Conservation (phyloP, 2,797 vertebrate genomes). For the Clarias fuscus region DNA sequence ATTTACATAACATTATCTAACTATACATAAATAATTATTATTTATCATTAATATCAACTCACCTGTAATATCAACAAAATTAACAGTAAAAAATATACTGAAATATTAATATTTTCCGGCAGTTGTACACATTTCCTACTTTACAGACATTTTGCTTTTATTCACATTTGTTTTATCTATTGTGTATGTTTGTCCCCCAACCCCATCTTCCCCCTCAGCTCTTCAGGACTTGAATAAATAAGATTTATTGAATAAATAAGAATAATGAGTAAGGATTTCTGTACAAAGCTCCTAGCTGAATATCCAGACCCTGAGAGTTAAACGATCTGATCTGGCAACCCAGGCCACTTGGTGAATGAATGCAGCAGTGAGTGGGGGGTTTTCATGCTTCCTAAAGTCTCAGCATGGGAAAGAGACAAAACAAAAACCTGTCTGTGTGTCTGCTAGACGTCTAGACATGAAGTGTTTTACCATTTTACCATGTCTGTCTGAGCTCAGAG, state of each 20-base stretch:
- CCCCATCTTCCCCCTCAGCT: too few species aligned
- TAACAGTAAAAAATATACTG: too few species aligned
- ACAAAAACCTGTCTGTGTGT: conserved; percentile 19
- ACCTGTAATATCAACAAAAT: too few species aligned
- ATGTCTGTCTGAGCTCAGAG: background rate
- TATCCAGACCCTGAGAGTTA: background rate
- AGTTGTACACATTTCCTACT: background rate
- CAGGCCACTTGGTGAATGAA: background rate
- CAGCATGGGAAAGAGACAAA: conserved; percentile 16
- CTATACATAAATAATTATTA: background rate
- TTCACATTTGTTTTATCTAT: background rate
- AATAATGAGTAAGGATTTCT: background rate
- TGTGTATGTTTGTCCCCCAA: too few species aligned
- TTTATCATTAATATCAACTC: background rate
- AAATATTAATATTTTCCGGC: background rate
- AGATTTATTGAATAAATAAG: background rate
- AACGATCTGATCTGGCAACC: background rate
- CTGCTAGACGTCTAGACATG: conserved; percentile 25
- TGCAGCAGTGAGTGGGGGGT: background rate
- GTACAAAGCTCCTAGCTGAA: background rate
- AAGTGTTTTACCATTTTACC: background rate
- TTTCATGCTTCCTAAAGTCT: background rate
- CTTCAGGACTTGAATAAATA: background rate
- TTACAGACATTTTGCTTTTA: background rate
- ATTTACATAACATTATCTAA: background rate